Conservation (phyloP, 2,113 vertebrate species). For the Heterochromis multidens region DNA sequence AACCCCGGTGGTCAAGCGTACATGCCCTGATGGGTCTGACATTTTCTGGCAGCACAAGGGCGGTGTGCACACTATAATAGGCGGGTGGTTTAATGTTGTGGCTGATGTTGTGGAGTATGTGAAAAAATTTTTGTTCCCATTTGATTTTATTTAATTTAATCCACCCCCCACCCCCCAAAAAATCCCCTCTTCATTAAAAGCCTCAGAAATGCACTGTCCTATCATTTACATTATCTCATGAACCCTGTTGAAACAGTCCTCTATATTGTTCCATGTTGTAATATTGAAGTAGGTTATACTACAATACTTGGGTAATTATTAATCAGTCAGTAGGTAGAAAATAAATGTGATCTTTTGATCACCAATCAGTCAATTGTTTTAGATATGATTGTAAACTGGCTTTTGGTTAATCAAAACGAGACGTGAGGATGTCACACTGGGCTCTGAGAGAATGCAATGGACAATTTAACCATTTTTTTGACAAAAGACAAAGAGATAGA, state of each 20-base stretch:
- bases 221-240: neutral
- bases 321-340: neutral
- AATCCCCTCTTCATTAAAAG: no score
- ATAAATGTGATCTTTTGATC: neutral
- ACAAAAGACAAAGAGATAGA: neutral
- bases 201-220: no score
- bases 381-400: neutral
- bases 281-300: neutral
- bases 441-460: neutral
- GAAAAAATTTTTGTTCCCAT: neutral
- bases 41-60: neutral
- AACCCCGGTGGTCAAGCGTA: neutral
- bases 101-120: neutral
- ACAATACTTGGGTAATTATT: neutral
- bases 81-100: neutral
- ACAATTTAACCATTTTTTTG: neutral
- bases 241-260: neutral
- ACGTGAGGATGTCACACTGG: fast-evolving
- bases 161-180: neutral
- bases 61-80: neutral
- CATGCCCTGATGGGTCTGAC: neutral
- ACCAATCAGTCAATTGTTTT: neutral
- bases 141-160: neutral
- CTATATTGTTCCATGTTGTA: neutral
- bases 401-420: neutral